phyloP scores from a whole-genome alignment of 2,797 vertebrate genomes.

The Scolopax rusticola region DNA sequence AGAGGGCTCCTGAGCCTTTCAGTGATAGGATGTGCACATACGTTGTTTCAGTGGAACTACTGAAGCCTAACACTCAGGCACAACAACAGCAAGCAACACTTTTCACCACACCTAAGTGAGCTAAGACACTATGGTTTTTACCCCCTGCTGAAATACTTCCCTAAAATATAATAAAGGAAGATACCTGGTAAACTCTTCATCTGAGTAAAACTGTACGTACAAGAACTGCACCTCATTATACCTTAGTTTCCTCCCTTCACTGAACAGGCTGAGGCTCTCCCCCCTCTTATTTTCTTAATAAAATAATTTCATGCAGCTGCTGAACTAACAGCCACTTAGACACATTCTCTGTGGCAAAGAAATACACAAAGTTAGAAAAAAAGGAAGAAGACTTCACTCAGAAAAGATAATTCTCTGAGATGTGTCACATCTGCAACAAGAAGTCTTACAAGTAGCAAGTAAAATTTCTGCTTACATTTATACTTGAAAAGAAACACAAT shows the following conservation, averaged over 20 bases:
- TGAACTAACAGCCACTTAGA: background rate
- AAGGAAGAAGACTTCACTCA: background rate
- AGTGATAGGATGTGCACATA: rapidly evolving
- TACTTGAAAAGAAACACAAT: background rate
- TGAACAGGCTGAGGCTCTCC: background rate
- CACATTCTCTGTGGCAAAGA: background rate
- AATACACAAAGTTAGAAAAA: background rate
- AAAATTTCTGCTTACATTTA: background rate
- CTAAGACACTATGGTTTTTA: background rate
- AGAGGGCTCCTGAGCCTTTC: background rate
- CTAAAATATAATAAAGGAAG: background rate
- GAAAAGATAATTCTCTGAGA: background rate
- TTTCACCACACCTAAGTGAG: rapidly evolving
- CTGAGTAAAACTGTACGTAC: rapidly evolving
- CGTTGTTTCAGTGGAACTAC: background rate
- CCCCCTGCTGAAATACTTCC: background rate
- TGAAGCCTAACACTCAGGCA: background rate
- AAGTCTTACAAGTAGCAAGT: background rate
- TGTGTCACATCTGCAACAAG: background rate
- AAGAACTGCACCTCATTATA: background rate
- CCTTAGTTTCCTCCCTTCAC: background rate
- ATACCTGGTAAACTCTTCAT: background rate
- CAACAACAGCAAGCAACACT: background rate
- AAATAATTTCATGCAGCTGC: background rate
- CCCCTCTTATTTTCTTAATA: background rate